phyloP scores from a whole-genome alignment of 2,797 vertebrate species.

The Typhlichthys subterraneus region DNA sequence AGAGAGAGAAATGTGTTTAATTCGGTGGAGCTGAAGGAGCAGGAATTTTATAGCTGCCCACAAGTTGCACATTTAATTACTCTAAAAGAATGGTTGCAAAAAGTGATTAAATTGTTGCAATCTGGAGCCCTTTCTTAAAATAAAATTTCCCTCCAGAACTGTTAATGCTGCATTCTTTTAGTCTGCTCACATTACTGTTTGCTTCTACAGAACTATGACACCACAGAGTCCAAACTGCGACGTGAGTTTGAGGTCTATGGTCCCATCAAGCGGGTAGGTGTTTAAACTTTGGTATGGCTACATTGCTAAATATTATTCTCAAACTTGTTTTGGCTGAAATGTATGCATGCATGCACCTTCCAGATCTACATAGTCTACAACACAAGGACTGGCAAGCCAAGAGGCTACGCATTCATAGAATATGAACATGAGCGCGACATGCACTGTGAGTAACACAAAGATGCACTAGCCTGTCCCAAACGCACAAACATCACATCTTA shows the following conservation, averaged over 20 bases:
- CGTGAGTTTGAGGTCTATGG: constrained; percentile 95
- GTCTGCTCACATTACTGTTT: not conserved
- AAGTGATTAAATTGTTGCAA: too few species aligned
- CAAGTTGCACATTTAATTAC: too few species aligned
- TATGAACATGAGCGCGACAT: constrained; percentile 96
- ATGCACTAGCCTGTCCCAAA: not conserved
- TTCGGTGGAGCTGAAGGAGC: too few species aligned
- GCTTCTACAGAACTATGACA: constrained; percentile 88
- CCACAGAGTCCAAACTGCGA: constrained; percentile 92
- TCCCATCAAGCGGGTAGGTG: constrained; percentile 90
- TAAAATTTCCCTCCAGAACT: not conserved
- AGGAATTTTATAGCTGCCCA: too few species aligned
- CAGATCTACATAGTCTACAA: constrained; percentile 97
- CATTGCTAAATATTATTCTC: not conserved
- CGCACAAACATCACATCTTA: not conserved
- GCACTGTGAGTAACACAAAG: constrained; percentile 90
- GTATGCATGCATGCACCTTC: constrained; percentile 9
- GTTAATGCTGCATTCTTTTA: not conserved
- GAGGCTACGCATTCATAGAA: constrained; percentile 96
- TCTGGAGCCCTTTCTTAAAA: too few species aligned
- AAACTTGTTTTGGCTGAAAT: not conserved
- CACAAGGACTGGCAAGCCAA: constrained; percentile 90
- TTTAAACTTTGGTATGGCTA: not conserved
- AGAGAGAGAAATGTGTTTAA: too few species aligned
- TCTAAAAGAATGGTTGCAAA: too few species aligned